phyloP scores from a whole-genome alignment of 2,113 vertebrate species.

The Cacatua alba region DNA sequence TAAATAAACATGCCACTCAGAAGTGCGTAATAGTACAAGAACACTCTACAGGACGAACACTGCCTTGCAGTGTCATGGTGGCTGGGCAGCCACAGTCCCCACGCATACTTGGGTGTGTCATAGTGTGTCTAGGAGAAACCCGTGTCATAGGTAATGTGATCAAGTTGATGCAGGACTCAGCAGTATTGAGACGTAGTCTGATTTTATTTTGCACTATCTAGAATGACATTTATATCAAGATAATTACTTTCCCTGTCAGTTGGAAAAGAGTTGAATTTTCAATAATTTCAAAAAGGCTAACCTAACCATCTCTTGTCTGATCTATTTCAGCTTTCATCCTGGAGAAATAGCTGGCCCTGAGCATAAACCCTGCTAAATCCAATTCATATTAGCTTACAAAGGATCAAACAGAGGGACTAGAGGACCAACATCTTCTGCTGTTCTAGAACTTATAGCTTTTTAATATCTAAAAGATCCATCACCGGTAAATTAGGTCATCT shows the following conservation, averaged over 20 bases:
- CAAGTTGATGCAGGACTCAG: background rate
- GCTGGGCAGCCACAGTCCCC: background rate
- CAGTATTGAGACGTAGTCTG: background rate
- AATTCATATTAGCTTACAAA: background rate
- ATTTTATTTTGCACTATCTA: background rate
- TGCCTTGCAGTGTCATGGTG: background rate
- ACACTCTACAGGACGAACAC: background rate
- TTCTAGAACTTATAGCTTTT: background rate
- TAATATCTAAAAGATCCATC: background rate
- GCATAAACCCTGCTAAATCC: background rate
- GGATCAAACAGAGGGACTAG: accelerated
- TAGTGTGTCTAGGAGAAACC: background rate
- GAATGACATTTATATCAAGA: background rate
- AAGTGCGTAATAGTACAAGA: background rate
- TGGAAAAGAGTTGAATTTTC: background rate
- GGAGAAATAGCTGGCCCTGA: background rate
- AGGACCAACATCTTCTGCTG: background rate
- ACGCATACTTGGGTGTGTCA: background rate
- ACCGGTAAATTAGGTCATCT: background rate
- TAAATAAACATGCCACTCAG: background rate
- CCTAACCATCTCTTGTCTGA: background rate
- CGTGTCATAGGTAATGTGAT: accelerated
- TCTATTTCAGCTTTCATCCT: background rate
- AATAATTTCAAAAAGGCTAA: background rate
- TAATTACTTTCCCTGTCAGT: background rate